Conservation (phyloP, 2,888 invertebrate genomes). For the Phorcus lineatus region DNA sequence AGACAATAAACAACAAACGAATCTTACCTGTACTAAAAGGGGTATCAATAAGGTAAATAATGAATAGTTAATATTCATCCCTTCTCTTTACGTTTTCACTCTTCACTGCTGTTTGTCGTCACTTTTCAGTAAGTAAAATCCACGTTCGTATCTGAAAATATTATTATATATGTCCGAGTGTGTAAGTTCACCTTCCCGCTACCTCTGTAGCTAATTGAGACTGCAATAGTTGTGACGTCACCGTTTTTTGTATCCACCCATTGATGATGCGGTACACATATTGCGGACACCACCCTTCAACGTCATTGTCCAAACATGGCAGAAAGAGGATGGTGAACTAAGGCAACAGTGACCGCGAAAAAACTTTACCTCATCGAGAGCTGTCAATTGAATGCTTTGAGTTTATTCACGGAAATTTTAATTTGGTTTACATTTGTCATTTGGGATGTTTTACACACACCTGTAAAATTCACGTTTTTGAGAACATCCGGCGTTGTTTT, state of each 20-base stretch:
- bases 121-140: neutral
- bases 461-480: neutral
- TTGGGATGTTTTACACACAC: neutral
- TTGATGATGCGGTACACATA: constrained; percentile 1
- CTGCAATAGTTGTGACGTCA: constrained; percentile 7
- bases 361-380: neutral
- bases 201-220: neutral
- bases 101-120: neutral
- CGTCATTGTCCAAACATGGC: neutral
- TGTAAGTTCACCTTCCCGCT: neutral
- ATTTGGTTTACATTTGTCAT: neutral
- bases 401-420: neutral
- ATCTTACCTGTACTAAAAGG: neutral
- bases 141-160: neutral
- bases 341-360: neutral
- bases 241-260: constrained; percentile 10
- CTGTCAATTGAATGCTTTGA: neutral
- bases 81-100: neutral
- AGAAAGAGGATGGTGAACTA: neutral
- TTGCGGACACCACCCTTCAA: neutral
- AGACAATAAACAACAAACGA: too few relatives aligned
- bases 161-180: neutral
- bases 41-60: neutral
- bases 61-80: neutral
- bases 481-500: neutral